phyloP scores from a whole-genome alignment of 1,140 invertebrate genomes.

The Drosophila eugracilis region DNA sequence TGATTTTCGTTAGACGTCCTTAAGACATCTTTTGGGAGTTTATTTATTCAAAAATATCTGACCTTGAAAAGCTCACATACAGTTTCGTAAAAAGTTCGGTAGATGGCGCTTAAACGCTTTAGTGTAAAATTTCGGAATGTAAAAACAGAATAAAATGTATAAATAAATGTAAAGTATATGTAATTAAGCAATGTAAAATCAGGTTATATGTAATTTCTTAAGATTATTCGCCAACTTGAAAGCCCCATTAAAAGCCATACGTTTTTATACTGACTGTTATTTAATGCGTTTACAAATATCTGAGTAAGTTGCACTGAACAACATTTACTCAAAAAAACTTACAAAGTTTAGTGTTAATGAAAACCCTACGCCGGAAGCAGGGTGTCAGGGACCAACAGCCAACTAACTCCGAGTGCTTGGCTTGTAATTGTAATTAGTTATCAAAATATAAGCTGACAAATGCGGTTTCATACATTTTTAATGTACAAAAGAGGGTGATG shows the following conservation, averaged over 20 bases:
- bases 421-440: slow-evolving; percentile 34
- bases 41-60: slow-evolving; percentile 23
- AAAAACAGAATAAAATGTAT: too few species aligned
- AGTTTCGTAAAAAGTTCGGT: neutral
- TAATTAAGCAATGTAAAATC: neutral
- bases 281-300: slow-evolving; percentile 74
- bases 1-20: neutral
- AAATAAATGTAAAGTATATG: too few species aligned
- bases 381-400: slow-evolving; percentile 5
- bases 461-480: slow-evolving; percentile 72
- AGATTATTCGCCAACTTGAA: too few species aligned
- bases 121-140: neutral
- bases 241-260: slow-evolving; percentile 1
- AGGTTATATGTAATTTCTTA: too few species aligned
- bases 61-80: slow-evolving; percentile 25
- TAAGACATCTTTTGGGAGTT: slow-evolving; percentile 3
- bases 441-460: slow-evolving; percentile 66
- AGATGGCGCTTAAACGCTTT: slow-evolving; percentile 3
- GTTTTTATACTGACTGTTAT: slow-evolving; percentile 32
- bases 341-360: slow-evolving; percentile 57
- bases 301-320: slow-evolving; percentile 32
- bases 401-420: slow-evolving; percentile 15
- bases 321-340: slow-evolving; percentile 50
- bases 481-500: slow-evolving; percentile 56
- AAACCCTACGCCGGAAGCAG: slow-evolving; percentile 28